Base-by-base conservation (phyloP, 1,140 invertebrate genomes). In the Pristionchus pacificus region DNA sequence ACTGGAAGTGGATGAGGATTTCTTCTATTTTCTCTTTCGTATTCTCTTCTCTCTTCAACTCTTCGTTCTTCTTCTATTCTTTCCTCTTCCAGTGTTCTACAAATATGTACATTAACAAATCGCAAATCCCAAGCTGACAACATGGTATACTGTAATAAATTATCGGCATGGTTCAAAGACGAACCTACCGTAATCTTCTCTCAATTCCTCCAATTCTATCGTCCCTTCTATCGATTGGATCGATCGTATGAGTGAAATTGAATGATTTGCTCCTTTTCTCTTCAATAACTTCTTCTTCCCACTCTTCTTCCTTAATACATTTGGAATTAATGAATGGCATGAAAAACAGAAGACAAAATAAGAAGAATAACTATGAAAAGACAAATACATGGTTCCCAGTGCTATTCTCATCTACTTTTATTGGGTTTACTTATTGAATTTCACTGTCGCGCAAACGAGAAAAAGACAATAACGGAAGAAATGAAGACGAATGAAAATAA, bases 251-350 rank as follows among this genome's bases (percentile, higher is more conserved):
- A n/a, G n/a, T n/a, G n/a, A n/a, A n/a, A 49, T 49, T 49, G 38
- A 49, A 49, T 49, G 38, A 49, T 10, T 10, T 49, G 6, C 6
- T 49, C 38, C 38, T 49, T 49, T 49, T 49, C 19, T 49, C 38
- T 19, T 49, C 38, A 49, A 31, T 31, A 59, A 55, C 58, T 68
- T 58, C 57, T 60, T 58, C 19, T 58, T 55, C 25, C 66, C 55
- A 59, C 66, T 58, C 58, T 68, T 68, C n/a, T 68, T 55, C 3
- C 57, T 58, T 66, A n/a, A 57, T 58, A 66, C 14, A 30, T 30
- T 15, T 10, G 19, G 28, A 62, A 31, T 62, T 62, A 1, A 28
- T 38, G 27, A 64, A 64, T 33, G n/a, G 32, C 15, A 19, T 19
- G 60, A 62, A 28, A 15, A 29, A 64, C 6, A 32, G 27, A 19